A percentile compares a stretch with the other conserved stretches of the same genome.
Conservation (phyloP, 2,797 vertebrate genomes). For the Arnoldichthys spilopterus region DNA sequence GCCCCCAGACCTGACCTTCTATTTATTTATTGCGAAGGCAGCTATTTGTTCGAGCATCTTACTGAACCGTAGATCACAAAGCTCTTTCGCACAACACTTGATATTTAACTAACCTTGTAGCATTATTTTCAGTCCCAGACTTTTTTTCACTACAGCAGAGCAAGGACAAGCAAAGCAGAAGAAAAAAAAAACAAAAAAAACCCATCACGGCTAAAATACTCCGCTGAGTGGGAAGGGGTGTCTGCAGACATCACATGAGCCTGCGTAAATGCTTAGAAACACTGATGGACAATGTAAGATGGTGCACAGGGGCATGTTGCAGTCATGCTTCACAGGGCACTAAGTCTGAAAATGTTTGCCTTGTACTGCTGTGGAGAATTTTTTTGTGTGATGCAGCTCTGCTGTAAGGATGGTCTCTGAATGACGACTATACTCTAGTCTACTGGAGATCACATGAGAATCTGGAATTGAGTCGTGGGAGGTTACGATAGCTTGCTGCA, state of each 20-base stretch:
- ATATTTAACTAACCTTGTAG: slow-evolving; percentile 32
- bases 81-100: slow-evolving; percentile 41
- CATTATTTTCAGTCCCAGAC: slow-evolving; percentile 22
- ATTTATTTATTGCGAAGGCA: slow-evolving; percentile 58
- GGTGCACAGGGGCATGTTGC: slow-evolving; percentile 14
- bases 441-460: slow-evolving; percentile 6
- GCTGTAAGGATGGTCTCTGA: neutral
- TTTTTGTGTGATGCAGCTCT: slow-evolving; percentile 20
- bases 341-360: slow-evolving; percentile 40
- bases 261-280: slow-evolving; percentile 23
- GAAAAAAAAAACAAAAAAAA: too few species aligned
- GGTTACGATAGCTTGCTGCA: neutral
- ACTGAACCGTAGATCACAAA: slow-evolving; percentile 56
- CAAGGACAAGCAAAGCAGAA: slow-evolving; percentile 14
- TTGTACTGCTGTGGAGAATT: slow-evolving; percentile 5
- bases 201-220: slow-evolving; percentile 29
- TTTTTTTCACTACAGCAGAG: slow-evolving; percentile 46
- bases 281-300: neutral
- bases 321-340: slow-evolving; percentile 32
- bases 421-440: neutral
- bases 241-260: slow-evolving; percentile 27
- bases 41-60: slow-evolving; percentile 53
- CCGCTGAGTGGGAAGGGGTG: slow-evolving; percentile 43
- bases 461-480: neutral
- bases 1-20: slow-evolving; percentile 27